phyloP scores from a whole-genome alignment of 1,140 invertebrate genomes.

The Dinoponera quadriceps region DNA sequence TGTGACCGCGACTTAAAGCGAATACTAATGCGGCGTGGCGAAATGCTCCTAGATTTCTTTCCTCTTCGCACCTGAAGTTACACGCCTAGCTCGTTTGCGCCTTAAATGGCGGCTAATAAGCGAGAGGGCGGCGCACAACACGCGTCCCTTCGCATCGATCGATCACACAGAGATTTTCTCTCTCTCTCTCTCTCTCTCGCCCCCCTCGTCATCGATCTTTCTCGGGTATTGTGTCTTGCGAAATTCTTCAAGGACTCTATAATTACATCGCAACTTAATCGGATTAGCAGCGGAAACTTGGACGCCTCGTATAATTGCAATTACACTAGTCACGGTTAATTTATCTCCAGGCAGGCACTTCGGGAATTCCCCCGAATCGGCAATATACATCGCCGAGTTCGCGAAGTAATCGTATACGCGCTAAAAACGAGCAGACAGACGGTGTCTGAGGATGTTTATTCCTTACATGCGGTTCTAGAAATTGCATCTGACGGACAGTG shows the following conservation, averaged over 20 bases:
- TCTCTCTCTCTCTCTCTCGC: no score
- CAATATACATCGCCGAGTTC: background rate
- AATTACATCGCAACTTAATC: background rate
- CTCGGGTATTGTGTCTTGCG: no score
- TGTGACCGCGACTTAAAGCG: constrained; percentile 64
- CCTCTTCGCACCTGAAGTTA: constrained; percentile 10
- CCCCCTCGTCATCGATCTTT: no score
- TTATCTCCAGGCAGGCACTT: background rate
- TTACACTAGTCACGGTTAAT: background rate
- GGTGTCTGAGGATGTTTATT: constrained; percentile 2
- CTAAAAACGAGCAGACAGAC: background rate
- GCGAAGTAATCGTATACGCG: constrained; percentile 25
- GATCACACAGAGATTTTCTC: background rate
- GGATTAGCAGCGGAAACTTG: background rate
- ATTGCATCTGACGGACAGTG: constrained; percentile 24
- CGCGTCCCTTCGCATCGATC: background rate
- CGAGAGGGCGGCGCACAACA: no score
- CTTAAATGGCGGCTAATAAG: background rate
- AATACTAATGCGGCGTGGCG: constrained; percentile 65
- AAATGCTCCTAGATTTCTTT: constrained; percentile 46
- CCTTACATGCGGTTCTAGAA: background rate
- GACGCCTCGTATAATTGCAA: background rate
- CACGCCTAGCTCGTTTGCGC: background rate
- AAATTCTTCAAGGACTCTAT: background rate
- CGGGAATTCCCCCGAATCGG: background rate